These are phyloP conservation scores for Chelonus insularis DNA, from an alignment of 1,140 invertebrate genomes.

Conservation along the genomic window DNA sequence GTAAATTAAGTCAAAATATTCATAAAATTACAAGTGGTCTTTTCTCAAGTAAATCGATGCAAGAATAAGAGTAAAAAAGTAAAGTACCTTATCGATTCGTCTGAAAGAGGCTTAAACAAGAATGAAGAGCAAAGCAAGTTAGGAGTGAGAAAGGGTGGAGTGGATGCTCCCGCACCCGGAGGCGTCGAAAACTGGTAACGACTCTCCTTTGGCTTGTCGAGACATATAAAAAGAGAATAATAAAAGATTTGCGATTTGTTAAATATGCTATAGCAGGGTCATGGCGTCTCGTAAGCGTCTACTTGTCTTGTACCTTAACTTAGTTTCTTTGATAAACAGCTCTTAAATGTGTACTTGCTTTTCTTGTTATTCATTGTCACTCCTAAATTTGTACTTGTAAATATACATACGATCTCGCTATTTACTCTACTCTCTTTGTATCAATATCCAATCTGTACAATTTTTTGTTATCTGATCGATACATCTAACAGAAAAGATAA, in stretches of 20 bases:
- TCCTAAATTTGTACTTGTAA: too few species aligned
- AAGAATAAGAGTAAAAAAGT: background rate
- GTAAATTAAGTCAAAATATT: background rate
- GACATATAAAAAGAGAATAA: conserved; percentile 24
- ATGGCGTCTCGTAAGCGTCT: conserved; percentile 24
- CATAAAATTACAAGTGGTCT: background rate
- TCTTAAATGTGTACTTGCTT: background rate
- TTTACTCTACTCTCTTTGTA: background rate
- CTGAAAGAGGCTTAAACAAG: conserved; percentile 31
- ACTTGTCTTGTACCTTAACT: conserved; percentile 6
- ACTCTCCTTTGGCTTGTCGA: conserved; percentile 19
- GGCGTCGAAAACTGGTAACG: conserved; percentile 35
- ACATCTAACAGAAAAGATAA: background rate
- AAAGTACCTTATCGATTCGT: conserved; percentile 27
- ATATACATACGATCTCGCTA: too few species aligned
- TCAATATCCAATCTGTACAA: too few species aligned
- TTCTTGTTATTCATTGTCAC: too few species aligned
- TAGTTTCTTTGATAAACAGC: background rate
- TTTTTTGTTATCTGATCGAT: conserved; percentile 1
- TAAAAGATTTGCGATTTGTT: conserved; percentile 19
- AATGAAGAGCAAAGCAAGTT: conserved; percentile 18
- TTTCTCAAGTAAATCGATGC: background rate
- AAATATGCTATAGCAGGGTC: conserved; percentile 3
- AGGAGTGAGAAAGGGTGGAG: conserved; percentile 20
- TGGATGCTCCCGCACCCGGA: conserved; percentile 25